A percentile compares a stretch with the other conserved stretches of the same genome.
These are phyloP conservation scores for Euclidia mi DNA, from an alignment of 2,888 invertebrate genomes.

Conservation along the genomic window DNA sequence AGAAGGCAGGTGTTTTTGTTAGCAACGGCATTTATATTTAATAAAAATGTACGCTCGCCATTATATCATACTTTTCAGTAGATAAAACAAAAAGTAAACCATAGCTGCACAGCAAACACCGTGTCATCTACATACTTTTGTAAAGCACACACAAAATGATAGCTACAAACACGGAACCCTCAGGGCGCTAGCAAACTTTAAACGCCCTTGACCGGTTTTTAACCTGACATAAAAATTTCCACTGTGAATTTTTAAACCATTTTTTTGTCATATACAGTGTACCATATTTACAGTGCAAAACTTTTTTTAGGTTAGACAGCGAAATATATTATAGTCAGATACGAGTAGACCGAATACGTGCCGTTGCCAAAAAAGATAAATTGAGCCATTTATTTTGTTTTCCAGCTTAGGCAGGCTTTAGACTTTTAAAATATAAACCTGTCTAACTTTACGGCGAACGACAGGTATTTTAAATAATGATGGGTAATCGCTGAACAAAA, in stretches of 20 bases:
- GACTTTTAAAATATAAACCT: slow-evolving; percentile 50
- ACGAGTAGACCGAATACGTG: slow-evolving; percentile 46
- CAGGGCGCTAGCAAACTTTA: not conserved
- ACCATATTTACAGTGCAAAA: slow-evolving; percentile 20
- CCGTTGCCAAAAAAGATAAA: slow-evolving; percentile 61
- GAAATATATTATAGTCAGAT: slow-evolving; percentile 50
- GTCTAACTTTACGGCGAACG: slow-evolving; percentile 31
- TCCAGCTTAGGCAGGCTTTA: slow-evolving; percentile 50
- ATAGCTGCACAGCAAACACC: not conserved
- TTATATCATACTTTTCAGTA: too few species aligned
- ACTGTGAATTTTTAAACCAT: slow-evolving; percentile 7
- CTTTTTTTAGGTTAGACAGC: slow-evolving; percentile 43
- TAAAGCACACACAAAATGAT: too few species aligned
- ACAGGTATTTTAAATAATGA: slow-evolving; percentile 37
- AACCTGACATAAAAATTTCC: not conserved
- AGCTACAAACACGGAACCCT: not conserved
- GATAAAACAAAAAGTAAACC: too few species aligned
- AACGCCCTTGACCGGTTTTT: slow-evolving; percentile 3
- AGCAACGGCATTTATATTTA: too few species aligned
- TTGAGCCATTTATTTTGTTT: slow-evolving; percentile 53
- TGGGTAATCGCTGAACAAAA: slow-evolving; percentile 16
- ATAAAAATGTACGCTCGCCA: too few species aligned
- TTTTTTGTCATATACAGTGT: slow-evolving; percentile 1
- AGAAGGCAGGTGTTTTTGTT: too few species aligned
- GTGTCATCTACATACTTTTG: slow-evolving; percentile 3